Conservation (phyloP, 2,888 invertebrate genomes). For the Ditula angustiorana region DNA sequence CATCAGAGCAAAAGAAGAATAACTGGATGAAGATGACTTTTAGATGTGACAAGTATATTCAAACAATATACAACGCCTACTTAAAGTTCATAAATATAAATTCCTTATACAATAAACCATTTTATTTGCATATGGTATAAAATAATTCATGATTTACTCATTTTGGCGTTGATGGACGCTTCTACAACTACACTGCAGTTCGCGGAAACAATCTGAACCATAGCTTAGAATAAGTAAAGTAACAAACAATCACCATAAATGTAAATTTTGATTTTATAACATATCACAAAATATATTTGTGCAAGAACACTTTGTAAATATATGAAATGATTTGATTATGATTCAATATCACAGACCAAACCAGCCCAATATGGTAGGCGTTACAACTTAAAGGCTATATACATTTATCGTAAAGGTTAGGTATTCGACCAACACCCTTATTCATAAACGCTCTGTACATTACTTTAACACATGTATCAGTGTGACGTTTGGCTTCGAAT, state of each 20-base stretch:
- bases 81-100: neutral
- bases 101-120: neutral
- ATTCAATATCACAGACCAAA: conserved; percentile 36
- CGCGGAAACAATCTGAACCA: neutral
- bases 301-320: conserved; percentile 19
- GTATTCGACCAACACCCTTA: no score
- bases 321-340: conserved; percentile 35
- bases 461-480: no score
- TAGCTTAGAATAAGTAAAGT: conserved; percentile 8
- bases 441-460: no score
- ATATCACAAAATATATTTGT: conserved; percentile 27
- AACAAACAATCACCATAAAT: conserved; percentile 2
- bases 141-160: neutral
- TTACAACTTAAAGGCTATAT: conserved; percentile 4
- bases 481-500: no score
- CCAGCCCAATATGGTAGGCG: conserved; percentile 11
- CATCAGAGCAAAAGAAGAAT: no score
- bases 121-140: neutral
- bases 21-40: no score
- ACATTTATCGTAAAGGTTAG: no score
- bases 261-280: conserved; percentile 22
- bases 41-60: no score
- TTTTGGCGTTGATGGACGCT: no score
- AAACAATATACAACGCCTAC: no score
- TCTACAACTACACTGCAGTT: neutral